A percentile compares a stretch with the other conserved stretches of the same genome.
Conservation (phyloP, 2,797 vertebrate species). For the Phoeniculus purpureus region DNA sequence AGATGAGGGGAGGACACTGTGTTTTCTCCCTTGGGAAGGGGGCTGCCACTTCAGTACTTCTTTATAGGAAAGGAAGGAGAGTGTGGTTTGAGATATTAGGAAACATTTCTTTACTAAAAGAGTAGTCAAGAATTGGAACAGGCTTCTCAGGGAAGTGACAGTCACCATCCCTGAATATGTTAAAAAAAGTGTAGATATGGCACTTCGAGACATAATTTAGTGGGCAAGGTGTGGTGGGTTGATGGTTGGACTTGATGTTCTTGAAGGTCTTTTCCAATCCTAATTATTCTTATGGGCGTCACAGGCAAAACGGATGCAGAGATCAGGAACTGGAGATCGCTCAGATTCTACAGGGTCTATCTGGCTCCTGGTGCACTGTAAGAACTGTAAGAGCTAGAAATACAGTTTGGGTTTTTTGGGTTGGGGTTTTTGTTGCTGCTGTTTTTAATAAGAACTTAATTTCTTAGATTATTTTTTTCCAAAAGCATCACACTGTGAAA, state of each 20-base stretch:
- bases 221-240: no score
- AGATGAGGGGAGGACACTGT: neutral
- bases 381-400: neutral
- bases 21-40: neutral
- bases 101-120: no score
- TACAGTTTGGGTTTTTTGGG: neutral
- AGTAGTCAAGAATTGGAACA: no score
- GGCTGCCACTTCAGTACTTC: no score
- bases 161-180: no score
- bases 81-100: neutral
- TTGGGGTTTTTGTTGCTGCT: neutral
- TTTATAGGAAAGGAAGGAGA: neutral
- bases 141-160: no score
- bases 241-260: no score
- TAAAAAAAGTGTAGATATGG: no score
- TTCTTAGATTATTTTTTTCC: neutral
- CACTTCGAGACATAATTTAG: no score
- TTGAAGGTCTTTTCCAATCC: no score
- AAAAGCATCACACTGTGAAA: neutral
- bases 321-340: neutral
- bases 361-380: neutral
- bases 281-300: neutral
- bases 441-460: neutral
- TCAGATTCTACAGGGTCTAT: neutral
- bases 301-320: neutral